Conservation (phyloP, 2,888 invertebrate genomes). For the Sarcophaga carnaria region DNA sequence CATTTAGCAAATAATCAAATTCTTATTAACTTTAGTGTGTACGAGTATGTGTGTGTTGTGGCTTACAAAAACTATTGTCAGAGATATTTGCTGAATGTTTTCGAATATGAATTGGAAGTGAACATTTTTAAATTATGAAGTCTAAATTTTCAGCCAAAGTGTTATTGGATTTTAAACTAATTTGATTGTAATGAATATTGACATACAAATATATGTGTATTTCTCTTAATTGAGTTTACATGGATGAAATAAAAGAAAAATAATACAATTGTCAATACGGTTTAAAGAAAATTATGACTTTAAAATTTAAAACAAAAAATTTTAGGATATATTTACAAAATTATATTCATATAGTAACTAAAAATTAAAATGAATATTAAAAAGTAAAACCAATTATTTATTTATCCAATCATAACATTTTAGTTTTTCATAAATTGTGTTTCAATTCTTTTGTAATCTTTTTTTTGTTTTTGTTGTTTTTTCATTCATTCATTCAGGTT, state of each 20-base stretch:
- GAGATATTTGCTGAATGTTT: too few species aligned
- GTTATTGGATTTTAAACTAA: too few species aligned
- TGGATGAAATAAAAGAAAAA: neutral
- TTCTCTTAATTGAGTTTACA: neutral
- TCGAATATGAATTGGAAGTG: too few species aligned
- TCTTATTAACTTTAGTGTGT: too few species aligned
- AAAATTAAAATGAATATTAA: conserved; percentile 5
- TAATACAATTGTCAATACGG: neutral
- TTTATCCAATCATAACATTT: conserved; percentile 20
- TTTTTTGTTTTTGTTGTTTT: conserved; percentile 14
- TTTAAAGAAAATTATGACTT: neutral
- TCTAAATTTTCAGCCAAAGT: too few species aligned
- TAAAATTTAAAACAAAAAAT: conserved; percentile 20
- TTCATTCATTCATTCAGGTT: conserved; percentile 53
- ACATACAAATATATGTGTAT: too few species aligned
- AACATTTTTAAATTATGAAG: too few species aligned
- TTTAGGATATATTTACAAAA: conserved; percentile 26
- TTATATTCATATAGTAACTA: conserved; percentile 63
- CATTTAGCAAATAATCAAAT: too few species aligned
- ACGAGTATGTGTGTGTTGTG: too few species aligned
- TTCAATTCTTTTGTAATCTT: conserved; percentile 45
- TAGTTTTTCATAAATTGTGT: conserved; percentile 36
- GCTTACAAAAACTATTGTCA: too few species aligned
- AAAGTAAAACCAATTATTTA: conserved; percentile 42
- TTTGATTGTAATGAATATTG: too few species aligned